Evolutionary conservation across 2,113 vertebrate genomes (phyloP), one percentile per base, ranked within the genome.

Genomic region (Dissostichus mawsoni): DNA sequence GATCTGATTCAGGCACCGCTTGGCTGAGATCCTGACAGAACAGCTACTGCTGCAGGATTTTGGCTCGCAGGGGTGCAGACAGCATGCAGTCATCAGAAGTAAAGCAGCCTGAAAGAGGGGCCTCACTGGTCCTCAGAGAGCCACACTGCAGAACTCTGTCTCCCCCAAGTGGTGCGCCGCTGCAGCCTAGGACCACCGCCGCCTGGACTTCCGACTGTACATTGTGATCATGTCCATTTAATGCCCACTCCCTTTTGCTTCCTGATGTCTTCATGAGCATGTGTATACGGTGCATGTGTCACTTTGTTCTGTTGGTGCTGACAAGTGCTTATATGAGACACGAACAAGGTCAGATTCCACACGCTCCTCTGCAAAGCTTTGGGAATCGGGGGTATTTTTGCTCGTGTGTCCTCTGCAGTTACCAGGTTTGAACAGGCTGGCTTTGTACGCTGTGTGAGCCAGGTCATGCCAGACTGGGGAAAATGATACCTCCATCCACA

Each of bases 131-230:
- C 89, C 83, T 87, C 65, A 58, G 85, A 91, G 87, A 90, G 59
- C 61, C 53, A 0, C 89, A 83, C 77, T 69, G 67, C 63, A 87
- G 92, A 87, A 59, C 93, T 93, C 80, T 94, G 93, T 94, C 93
- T 87, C 93, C 93, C 89, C 88, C 92, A 86, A 84, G 93, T 93
- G 93, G 92, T 53, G 69, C 51, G 29, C 73, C 23, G 2, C 20
- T 71, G 71, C 62, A 78, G 63, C 57, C 80, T n/a, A n/a, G 18
- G 66, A 81, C 56, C 57, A 14, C 44, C 29, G 6, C 47, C 11
- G 47, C 47, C 13, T 47, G 45, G 66, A 45, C 47, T 20, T 11
- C 1, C 20, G 59, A 25, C 58, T 53, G 65, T 14, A 23, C 58
- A 18, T 18, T 47, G n/a, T 75, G 64, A 56, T 55, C 63, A 36